Evolutionary conservation across 37 sponge, comb jelly and placozoan species (phyloP).

Genomic region (Diacarnus erythraeanus): DNA sequence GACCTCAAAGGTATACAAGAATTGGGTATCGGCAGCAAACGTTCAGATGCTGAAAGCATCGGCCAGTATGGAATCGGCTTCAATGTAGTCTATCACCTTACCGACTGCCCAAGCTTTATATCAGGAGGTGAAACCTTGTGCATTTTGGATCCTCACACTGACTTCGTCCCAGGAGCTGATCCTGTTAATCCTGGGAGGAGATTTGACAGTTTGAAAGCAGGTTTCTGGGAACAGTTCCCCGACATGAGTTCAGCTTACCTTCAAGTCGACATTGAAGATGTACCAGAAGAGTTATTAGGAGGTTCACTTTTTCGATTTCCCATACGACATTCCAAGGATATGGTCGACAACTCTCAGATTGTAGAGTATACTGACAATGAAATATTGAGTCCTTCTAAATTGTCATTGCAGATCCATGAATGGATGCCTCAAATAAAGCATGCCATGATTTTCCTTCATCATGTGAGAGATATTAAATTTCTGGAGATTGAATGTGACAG

Average conservation of each 20-base stretch:
- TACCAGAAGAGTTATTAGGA: constrained; percentile 39
- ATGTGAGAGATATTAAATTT: constrained; percentile 44
- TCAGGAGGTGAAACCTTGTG: constrained; percentile 72
- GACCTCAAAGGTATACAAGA: constrained; percentile 80
- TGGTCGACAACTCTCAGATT: constrained; percentile 39
- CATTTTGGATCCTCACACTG: constrained; percentile 79
- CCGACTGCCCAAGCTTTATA: constrained; percentile 85
- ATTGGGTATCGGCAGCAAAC: constrained; percentile 74
- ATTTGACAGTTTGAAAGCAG: constrained; percentile 23
- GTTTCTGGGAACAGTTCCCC: constrained; percentile 59
- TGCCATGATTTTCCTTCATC: constrained; percentile 59
- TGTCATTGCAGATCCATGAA: constrained; percentile 14
- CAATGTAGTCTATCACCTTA: constrained; percentile 86
- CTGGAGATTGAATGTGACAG: constrained; percentile 32
- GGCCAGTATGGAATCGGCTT: constrained; percentile 92
- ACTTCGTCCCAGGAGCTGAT: constrained; percentile 42
- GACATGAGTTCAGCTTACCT: constrained; percentile 56
- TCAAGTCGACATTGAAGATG: neutral
- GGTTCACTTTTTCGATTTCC: constrained; percentile 80
- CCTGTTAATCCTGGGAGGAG: constrained; percentile 41
- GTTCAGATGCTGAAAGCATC: constrained; percentile 65
- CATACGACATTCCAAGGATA: constrained; percentile 35
- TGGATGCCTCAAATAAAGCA: constrained; percentile 60
- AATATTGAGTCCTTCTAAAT: neutral
- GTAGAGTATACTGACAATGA: constrained; percentile 6